These are phyloP conservation scores for Gila orcuttii DNA, from an alignment of 2,113 vertebrate genomes.

Conservation along the genomic window DNA sequence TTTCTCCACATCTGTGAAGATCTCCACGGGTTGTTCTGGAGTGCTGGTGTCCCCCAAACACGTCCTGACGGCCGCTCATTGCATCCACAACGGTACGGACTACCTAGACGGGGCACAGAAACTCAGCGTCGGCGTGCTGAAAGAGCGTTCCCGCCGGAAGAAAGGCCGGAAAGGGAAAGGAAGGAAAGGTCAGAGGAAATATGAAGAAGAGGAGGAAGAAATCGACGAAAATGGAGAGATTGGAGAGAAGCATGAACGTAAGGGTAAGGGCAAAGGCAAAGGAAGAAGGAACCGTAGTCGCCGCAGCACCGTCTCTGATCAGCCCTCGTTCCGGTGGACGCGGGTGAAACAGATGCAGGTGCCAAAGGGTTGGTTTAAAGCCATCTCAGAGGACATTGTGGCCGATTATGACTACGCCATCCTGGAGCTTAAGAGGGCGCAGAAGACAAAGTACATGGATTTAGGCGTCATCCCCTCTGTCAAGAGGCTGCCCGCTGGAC, in stretches of 20 bases:
- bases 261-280: conserved; percentile 61
- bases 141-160: conserved; percentile 79
- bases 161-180: conserved; percentile 70
- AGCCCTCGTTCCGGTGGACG: conserved; percentile 92
- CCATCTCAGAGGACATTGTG: conserved; percentile 73
- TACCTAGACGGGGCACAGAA: conserved; percentile 87
- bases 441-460: conserved; percentile 89
- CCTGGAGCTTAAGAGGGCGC: conserved; percentile 88
- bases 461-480: conserved; percentile 87
- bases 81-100: conserved; percentile 88
- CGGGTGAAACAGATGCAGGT: conserved; percentile 90
- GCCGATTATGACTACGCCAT: conserved; percentile 94
- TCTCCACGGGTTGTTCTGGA: conserved; percentile 94
- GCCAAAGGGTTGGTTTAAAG: conserved; percentile 91
- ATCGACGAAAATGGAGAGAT: conserved; percentile 60
- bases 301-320: conserved; percentile 66
- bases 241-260: conserved; percentile 50
- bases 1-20: conserved; percentile 90
- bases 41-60: conserved; percentile 90
- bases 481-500: conserved; percentile 86
- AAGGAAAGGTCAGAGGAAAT: conserved; percentile 68
- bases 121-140: conserved; percentile 89
- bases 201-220: conserved; percentile 54
- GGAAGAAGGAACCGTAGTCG: conserved; percentile 71
- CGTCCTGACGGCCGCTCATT: conserved; percentile 93